Conservation (phyloP, 1,140 invertebrate species). For the Leptopilina boulardi region DNA sequence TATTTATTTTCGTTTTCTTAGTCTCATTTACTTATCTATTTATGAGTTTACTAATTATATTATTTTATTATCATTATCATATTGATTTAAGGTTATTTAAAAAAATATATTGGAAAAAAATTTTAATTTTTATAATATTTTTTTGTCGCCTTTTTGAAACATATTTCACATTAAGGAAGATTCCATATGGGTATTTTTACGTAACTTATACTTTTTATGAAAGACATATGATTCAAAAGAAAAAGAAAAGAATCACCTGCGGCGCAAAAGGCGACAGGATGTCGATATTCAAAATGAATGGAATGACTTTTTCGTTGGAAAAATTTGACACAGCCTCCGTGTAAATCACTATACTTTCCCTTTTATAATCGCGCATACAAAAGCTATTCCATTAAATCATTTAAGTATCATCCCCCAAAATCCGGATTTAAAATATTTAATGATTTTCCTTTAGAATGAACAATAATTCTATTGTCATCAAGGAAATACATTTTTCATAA, state of each 20-base stretch:
- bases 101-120: too few species aligned
- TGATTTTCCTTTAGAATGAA: not conserved
- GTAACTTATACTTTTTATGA: conserved; percentile 6
- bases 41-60: too few species aligned
- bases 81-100: too few species aligned
- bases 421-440: not conserved
- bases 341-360: not conserved
- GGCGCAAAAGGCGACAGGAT: conserved; percentile 15
- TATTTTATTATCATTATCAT: too few species aligned
- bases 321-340: conserved; percentile 13
- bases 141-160: too few species aligned
- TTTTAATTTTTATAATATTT: too few species aligned
- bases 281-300: conserved; percentile 13
- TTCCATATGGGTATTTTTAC: not conserved
- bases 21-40: too few species aligned
- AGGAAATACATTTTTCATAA: not conserved
- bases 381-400: conserved; percentile 9
- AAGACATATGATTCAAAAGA: not conserved
- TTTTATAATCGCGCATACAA: not conserved
- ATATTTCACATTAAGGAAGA: conserved; percentile 8
- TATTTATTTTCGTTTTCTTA: not conserved
- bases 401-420: not conserved
- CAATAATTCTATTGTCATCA: not conserved
- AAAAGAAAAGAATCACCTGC: conserved; percentile 9
- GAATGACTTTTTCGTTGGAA: conserved; percentile 15